Evolutionary conservation across 2,113 vertebrate genomes (phyloP).

Genomic region (Etheostoma spectabile): DNA sequence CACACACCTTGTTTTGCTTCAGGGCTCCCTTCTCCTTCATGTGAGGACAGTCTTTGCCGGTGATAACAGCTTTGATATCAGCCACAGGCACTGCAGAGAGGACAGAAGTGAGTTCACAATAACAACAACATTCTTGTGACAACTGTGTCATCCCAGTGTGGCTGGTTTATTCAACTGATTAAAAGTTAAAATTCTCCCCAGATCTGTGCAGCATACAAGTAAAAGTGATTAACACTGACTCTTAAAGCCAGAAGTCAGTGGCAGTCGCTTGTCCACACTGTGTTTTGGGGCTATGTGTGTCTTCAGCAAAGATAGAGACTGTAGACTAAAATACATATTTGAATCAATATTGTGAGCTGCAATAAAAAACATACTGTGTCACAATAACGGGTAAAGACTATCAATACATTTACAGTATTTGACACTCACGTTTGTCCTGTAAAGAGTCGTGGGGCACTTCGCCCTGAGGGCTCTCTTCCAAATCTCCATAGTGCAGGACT

Average conservation of each 20-base stretch:
- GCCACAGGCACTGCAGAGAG: slow-evolving; percentile 93
- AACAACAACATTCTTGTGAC: slow-evolving; percentile 35
- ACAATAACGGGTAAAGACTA: not conserved
- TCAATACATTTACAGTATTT: not conserved
- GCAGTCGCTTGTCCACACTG: not conserved
- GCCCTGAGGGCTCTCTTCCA: slow-evolving; percentile 97
- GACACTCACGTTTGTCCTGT: slow-evolving; percentile 96
- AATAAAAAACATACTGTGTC: not conserved
- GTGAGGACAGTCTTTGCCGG: slow-evolving; percentile 98
- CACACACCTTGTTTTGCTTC: slow-evolving; percentile 98
- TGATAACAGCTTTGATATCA: slow-evolving; percentile 99
- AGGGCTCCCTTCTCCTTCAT: slow-evolving; percentile 99
- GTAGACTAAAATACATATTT: not conserved
- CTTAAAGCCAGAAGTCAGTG: slow-evolving; percentile 8
- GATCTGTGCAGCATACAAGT: not conserved
- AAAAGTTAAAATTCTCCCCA: slow-evolving; percentile 35
- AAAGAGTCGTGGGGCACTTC: slow-evolving; percentile 97
- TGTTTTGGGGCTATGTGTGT: not conserved
- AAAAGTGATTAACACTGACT: slow-evolving; percentile 11
- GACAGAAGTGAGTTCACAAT: slow-evolving; percentile 51
- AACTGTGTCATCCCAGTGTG: slow-evolving; percentile 43
- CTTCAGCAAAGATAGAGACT: not conserved
- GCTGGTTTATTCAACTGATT: slow-evolving; percentile 34
- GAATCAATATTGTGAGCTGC: not conserved
- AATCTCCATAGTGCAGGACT: slow-evolving; percentile 98